phyloP scores from a whole-genome alignment of 2,113 vertebrate genomes.

The Manacus vitellinus region DNA sequence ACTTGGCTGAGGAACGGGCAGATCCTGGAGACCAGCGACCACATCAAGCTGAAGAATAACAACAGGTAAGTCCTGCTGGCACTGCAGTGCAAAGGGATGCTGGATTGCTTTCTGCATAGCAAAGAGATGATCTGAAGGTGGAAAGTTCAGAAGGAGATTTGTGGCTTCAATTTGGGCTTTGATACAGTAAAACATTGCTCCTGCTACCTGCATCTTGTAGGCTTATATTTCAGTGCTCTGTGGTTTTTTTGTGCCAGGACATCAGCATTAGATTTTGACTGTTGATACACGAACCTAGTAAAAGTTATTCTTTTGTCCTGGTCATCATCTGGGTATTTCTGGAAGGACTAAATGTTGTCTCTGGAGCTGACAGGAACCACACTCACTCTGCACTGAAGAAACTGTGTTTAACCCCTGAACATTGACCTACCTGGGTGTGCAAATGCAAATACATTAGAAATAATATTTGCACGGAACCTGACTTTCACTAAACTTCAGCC shows the following conservation, averaged over 20 bases:
- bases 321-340: neutral
- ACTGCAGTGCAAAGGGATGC: neutral
- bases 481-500: neutral
- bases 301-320: neutral
- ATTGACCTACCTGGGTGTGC: neutral
- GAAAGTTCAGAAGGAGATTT: neutral
- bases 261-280: neutral
- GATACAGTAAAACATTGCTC: neutral
- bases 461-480: neutral
- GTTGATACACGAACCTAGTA: neutral
- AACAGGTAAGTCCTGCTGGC: constrained; percentile 82
- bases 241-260: neutral
- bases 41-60: constrained; percentile 95
- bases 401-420: neutral
- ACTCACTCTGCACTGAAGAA: neutral
- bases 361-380: neutral
- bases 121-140: neutral
- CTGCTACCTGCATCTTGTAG: neutral
- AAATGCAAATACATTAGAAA: neutral
- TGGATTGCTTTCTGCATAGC: neutral
- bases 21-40: constrained; percentile 88
- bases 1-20: constrained; percentile 97
- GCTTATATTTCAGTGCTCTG: fast-evolving
- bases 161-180: neutral
- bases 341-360: neutral